Evolutionary conservation across 2,888 invertebrate species (phyloP), one percentile per base, ranked within the genome.

Genomic region (Mycogona germanica): DNA sequence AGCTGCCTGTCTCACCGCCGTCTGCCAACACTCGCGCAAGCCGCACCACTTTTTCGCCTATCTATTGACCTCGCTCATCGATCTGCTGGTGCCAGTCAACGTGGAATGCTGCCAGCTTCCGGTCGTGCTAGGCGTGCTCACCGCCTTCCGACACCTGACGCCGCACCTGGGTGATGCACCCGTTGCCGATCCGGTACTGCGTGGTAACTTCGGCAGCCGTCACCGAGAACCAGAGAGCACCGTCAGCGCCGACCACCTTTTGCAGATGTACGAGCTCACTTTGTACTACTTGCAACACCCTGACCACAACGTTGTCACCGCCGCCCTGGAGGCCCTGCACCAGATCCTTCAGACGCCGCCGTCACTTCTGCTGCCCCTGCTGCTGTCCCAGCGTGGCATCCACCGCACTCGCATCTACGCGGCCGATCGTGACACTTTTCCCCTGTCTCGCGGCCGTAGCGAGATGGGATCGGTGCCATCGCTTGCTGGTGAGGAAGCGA

Each of bases 261-360:
- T 64, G 1, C 61, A 72, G 72, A 65, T 72, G 37, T 70, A 68
- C 61, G 70, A 72, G 61, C 68, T 75, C 37, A 63, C 72, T 30
- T 60, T 73, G 75, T 79, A 63, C 61, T 69, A 69, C 62, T 62
- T 66, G 7, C 64, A 66, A 48, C 80, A 81, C 62, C 70, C 73
- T 6, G 87, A 92, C 69, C 92, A 93, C 69, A 91, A 91, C 68
- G 79, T 91, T 55, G 81, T 88, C 62, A 91, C 91, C 65, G 81
- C 87, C 1, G 80, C 89, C 19, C 75, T 95, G 66, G 95, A 96
- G 64, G 68, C 73, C 2, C 72, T 87, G 28, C 77, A 79, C 23
- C 77, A 79, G 47, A 64, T 86, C 2, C 65, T 86, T 5, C 72
- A 73, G 61, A 72, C 72, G 64, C 75, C 67, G 60, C 76, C 75